phyloP scores from a whole-genome alignment of 1,140 invertebrate species.

The Idris sp. region DNA sequence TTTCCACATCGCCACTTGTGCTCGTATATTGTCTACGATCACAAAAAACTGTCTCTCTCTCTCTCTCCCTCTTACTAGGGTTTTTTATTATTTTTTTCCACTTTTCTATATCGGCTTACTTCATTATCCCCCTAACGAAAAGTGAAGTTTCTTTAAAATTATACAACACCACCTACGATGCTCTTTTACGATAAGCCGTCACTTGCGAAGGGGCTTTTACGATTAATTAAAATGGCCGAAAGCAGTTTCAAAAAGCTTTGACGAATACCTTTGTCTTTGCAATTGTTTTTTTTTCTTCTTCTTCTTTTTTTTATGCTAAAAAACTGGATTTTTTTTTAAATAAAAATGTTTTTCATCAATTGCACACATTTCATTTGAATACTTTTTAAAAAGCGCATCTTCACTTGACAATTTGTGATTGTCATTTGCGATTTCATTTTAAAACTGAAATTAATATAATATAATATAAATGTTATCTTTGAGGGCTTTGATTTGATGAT shows the following conservation, averaged over 20 bases:
- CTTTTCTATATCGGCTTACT: slow-evolving; percentile 23
- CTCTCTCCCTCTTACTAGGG: too few species aligned
- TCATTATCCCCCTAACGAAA: slow-evolving; percentile 6
- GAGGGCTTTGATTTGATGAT: background rate
- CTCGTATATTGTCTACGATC: slow-evolving; percentile 22
- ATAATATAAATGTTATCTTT: background rate
- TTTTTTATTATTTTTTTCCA: too few species aligned
- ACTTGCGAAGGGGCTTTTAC: slow-evolving; percentile 20
- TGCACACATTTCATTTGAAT: too few species aligned
- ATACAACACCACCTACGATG: too few species aligned
- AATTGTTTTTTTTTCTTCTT: background rate
- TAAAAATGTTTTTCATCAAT: background rate
- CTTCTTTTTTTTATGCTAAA: slow-evolving; percentile 1
- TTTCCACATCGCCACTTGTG: background rate
- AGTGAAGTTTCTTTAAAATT: too few species aligned
- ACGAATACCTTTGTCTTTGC: background rate
- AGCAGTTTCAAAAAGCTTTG: slow-evolving; percentile 22
- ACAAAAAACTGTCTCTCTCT: slow-evolving; percentile 7
- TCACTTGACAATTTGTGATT: too few species aligned
- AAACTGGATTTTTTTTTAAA: background rate
- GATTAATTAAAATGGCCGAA: slow-evolving; percentile 37
- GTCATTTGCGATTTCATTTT: too few species aligned
- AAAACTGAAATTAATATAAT: too few species aligned
- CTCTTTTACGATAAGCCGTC: too few species aligned
- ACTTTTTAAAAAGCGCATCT: too few species aligned